These are phyloP conservation scores for Channa argus DNA, from an alignment of 2,113 vertebrate genomes.

Conservation along the genomic window DNA sequence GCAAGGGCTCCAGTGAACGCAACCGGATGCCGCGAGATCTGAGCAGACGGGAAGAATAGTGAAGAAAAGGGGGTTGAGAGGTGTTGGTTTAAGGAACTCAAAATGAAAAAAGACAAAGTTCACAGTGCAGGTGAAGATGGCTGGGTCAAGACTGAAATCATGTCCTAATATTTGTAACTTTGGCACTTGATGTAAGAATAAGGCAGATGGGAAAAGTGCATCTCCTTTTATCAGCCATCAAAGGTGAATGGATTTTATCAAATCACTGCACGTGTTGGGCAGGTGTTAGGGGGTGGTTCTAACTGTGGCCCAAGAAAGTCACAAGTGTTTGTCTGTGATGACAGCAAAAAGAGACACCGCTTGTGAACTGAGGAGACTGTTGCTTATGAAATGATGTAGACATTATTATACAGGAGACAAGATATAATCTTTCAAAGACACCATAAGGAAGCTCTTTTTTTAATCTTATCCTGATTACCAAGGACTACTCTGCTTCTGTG, in stretches of 20 bases:
- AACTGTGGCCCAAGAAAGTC: not conserved
- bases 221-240: conserved; percentile 16
- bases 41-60: conserved; percentile 53
- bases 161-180: not conserved
- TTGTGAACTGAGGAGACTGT: not conserved
- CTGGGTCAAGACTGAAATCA: not conserved
- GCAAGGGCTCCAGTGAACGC: conserved; percentile 84
- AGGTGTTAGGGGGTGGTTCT: not conserved
- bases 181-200: conserved; percentile 8
- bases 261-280: not conserved
- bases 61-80: not conserved
- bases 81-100: not conserved
- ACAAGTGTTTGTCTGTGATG: not conserved
- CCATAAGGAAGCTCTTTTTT: conserved; percentile 21
- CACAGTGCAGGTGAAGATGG: conserved; percentile 5
- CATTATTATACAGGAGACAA: not conserved
- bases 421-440: conserved; percentile 19
- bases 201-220: not conserved
- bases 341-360: not conserved
- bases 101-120: conserved; percentile 2
- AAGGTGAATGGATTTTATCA: conserved; percentile 12
- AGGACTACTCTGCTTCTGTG: not conserved
- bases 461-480: not conserved
- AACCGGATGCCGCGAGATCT: conserved; percentile 90
- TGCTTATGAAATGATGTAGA: not conserved